These are phyloP conservation scores for Gobio gobio DNA, from an alignment of 2,113 vertebrate species.

Conservation along the genomic window DNA sequence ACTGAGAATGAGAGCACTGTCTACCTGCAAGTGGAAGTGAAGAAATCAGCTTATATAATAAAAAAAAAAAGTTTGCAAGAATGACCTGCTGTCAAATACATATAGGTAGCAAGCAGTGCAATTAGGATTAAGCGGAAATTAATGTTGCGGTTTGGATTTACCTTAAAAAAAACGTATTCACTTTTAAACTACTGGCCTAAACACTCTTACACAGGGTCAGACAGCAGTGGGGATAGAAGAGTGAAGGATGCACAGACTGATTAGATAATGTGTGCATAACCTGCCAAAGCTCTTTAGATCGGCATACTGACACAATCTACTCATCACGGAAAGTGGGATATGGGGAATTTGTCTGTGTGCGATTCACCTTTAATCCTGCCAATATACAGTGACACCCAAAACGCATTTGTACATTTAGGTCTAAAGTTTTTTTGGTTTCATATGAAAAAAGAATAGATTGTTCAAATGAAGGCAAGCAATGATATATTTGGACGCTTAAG, in stretches of 20 bases:
- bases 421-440: neutral
- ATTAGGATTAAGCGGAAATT: neutral
- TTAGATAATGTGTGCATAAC: slow-evolving; percentile 8
- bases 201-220: neutral
- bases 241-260: neutral
- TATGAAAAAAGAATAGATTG: neutral
- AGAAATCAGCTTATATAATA: neutral
- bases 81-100: neutral
- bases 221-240: neutral
- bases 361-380: neutral
- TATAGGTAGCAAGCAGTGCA: neutral
- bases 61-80: neutral
- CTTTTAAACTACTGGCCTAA: neutral
- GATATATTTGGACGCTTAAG: too few species aligned
- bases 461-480: neutral
- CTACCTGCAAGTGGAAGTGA: slow-evolving; percentile 19
- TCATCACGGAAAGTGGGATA: neutral
- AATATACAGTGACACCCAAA: neutral
- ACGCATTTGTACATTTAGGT: neutral
- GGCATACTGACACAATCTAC: neutral
- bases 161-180: neutral
- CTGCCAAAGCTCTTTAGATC: neutral
- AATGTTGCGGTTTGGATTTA: neutral
- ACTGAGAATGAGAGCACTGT: slow-evolving; percentile 15
- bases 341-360: neutral